Conservation (phyloP, 2,888 invertebrate species). For the Pyrrhia umbra region DNA sequence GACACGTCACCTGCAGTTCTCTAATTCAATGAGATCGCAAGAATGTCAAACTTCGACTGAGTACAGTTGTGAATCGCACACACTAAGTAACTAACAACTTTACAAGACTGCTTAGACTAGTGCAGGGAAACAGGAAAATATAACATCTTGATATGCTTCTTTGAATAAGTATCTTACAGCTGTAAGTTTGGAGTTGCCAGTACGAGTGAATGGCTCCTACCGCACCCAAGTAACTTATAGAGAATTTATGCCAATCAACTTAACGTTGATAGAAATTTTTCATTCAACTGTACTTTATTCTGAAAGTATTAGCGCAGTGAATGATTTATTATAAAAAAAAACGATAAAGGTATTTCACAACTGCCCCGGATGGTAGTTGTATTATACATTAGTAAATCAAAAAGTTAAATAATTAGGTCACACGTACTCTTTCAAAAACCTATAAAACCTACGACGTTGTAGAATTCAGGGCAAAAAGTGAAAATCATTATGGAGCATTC, state of each 20-base stretch:
- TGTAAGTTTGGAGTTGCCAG: not conserved
- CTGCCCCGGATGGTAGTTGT: too few relatives aligned
- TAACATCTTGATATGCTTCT: not conserved
- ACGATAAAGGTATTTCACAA: too few relatives aligned
- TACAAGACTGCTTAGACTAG: not conserved
- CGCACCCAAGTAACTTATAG: too few relatives aligned
- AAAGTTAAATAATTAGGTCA: too few relatives aligned
- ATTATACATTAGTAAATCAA: too few relatives aligned
- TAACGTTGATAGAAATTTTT: too few relatives aligned
- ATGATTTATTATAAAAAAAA: too few relatives aligned
- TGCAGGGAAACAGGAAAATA: not conserved
- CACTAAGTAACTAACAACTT: not conserved
- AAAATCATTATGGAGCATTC: not conserved
- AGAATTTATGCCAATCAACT: not conserved
- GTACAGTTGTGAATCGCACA: not conserved
- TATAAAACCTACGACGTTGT: too few relatives aligned
- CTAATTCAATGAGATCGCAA: not conserved
- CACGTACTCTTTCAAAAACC: too few relatives aligned
- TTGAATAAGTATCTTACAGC: not conserved
- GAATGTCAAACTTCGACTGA: not conserved
- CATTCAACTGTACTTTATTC: not conserved
- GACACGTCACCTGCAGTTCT: not conserved
- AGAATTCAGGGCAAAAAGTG: not conserved
- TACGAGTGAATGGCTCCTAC: not conserved
- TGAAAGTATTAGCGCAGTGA: not conserved